Percentiles rank a stretch among this genome's conserved stretches.
These are phyloP conservation scores for Drosophila rubida DNA, from an alignment of 2,888 invertebrate species.

Conservation along the genomic window DNA sequence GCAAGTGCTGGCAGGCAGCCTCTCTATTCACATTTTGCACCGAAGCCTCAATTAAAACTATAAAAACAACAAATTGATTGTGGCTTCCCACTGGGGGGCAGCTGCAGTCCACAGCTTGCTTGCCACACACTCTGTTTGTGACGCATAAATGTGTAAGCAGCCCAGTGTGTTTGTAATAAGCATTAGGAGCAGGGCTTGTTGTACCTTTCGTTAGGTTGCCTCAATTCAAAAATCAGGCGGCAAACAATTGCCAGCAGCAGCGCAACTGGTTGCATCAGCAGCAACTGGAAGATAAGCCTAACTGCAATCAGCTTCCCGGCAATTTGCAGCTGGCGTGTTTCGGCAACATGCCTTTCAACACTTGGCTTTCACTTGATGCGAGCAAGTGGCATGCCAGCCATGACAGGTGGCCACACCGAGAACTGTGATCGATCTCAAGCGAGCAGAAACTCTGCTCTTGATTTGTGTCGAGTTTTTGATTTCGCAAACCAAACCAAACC, in stretches of 20 bases:
- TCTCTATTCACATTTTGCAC: neutral
- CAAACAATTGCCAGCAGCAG: slow-evolving; percentile 37
- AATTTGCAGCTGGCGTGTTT: slow-evolving; percentile 40
- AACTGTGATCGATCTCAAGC: no score
- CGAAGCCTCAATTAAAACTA: slow-evolving; percentile 74
- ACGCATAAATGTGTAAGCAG: slow-evolving; percentile 65
- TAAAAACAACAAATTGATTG: slow-evolving; percentile 70
- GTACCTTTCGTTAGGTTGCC: slow-evolving; percentile 8
- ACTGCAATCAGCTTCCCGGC: slow-evolving; percentile 34
- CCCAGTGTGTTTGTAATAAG: slow-evolving; percentile 73
- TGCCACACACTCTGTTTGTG: slow-evolving; percentile 1
- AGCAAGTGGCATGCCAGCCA: slow-evolving; percentile 6
- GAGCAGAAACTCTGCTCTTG: no score
- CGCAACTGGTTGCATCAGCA: slow-evolving; percentile 52
- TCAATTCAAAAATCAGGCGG: slow-evolving; percentile 62
- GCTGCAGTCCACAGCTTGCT: neutral
- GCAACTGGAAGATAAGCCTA: slow-evolving; percentile 6
- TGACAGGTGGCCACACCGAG: neutral
- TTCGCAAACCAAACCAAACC: slow-evolving; percentile 1
- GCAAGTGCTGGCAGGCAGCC: neutral
- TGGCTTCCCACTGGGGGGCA: slow-evolving; percentile 23
- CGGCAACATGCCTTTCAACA: slow-evolving; percentile 10
- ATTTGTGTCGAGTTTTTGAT: slow-evolving; percentile 26
- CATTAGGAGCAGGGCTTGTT: slow-evolving; percentile 49
- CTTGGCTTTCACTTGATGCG: slow-evolving; percentile 23